phyloP scores from a whole-genome alignment of 2,113 vertebrate genomes.

The Microcebus ravelobensis region DNA sequence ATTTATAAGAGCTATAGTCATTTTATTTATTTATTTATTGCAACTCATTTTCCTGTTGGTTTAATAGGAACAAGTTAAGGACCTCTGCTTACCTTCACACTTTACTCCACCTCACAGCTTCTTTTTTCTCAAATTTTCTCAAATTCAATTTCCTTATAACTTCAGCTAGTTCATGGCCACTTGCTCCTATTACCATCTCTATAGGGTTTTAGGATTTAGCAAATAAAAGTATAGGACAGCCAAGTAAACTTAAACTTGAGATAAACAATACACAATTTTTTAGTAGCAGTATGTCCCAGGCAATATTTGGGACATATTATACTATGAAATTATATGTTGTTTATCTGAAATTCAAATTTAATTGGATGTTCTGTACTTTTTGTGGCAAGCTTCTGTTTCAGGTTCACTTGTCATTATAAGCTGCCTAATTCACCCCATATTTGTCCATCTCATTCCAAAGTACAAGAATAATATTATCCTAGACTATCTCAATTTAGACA shows the following conservation, averaged over 20 bases:
- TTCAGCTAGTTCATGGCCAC: neutral
- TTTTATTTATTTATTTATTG: neutral
- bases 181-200: neutral
- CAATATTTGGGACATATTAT: neutral
- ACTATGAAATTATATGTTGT: neutral
- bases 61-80: neutral
- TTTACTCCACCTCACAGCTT: neutral
- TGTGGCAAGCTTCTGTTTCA: neutral
- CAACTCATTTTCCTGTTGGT: neutral
- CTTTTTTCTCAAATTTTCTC: neutral
- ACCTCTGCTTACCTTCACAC: neutral
- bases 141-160: neutral
- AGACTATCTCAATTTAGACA: neutral
- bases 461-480: neutral
- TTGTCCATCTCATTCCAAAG: neutral
- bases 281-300: neutral
- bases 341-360: slow-evolving; percentile 25
- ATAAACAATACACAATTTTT: neutral
- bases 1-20: neutral
- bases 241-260: slow-evolving; percentile 26
- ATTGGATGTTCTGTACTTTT: neutral
- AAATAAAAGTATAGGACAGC: neutral
- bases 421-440: neutral
- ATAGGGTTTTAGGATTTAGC: neutral
- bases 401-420: neutral